Base-by-base conservation (phyloP, 1,140 invertebrate species). In the Stegodyphus mimosarum region DNA sequence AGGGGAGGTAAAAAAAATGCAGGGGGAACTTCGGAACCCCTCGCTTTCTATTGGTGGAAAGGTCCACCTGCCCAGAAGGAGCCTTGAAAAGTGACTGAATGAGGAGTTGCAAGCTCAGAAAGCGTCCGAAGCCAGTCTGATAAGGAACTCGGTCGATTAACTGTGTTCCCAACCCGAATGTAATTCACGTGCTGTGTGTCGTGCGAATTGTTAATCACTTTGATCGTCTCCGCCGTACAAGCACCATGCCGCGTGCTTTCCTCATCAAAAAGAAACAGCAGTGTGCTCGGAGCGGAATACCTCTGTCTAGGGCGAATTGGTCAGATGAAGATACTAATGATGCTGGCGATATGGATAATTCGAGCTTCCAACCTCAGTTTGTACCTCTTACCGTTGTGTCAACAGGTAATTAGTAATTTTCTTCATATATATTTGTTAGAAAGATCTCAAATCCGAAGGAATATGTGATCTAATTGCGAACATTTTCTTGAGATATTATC, bases 231-330 rank as follows among this genome's bases (percentile, higher is more conserved):
- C 33, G 33, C 33, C 33, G 33, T 33, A 3, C 3, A n/a, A 87
- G 11, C 71, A 89, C 76, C 79, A 92, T 92, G 91, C 91, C 92
- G 17, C 90, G 91, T 18, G 91, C 91, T 72, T 92, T 92, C 88
- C 90, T 92, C 7, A 92, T 92, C 88, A 95, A 95, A 92, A 94
- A 95, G 90, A 95, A 78, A 63, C 74, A 73, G 7, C 81, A 87
- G 75, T 85, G 75, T 86, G 70, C 52, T 18, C 49, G 66, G 18
- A 87, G 55, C 69, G 74, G 80, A 52, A 63, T 74, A 55, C 49
- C 81, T 5, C 33, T 83, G 49, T 74, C 81, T 49, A 83, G 52
- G 64, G 60, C 72, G 48, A 71, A 66, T 15, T 83, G 81, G 81
- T 55, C 71, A 33, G 72, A 83, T 11, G 81, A 83, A 11, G 81